Percentiles rank a stretch among this genome's conserved stretches.
Conservation (phyloP, 2,113 vertebrate genomes). For the Callaeas wilsoni region DNA sequence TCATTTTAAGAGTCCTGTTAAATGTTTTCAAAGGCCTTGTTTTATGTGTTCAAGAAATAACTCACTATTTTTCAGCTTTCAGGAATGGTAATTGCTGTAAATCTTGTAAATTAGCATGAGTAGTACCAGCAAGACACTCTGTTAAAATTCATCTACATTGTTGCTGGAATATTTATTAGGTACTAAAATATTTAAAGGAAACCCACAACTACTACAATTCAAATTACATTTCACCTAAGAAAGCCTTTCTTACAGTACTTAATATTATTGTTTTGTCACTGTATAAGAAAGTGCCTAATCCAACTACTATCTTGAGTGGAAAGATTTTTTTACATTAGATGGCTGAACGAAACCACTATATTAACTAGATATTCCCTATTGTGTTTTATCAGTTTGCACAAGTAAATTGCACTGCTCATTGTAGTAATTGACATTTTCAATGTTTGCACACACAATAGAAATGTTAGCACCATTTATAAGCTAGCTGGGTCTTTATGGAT, state of each 20-base stretch:
- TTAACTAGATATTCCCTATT: neutral
- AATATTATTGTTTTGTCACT: neutral
- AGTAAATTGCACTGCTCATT: neutral
- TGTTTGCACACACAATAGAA: neutral
- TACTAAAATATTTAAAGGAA: conserved; percentile 66
- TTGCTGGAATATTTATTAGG: conserved; percentile 64
- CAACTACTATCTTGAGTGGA: neutral
- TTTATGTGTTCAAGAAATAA: conserved; percentile 56
- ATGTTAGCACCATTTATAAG: neutral
- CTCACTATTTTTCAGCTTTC: conserved; percentile 52
- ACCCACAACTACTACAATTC: conserved; percentile 37
- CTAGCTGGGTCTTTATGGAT: neutral
- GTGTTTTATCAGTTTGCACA: conserved; percentile 8
- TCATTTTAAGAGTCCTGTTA: conserved; percentile 62
- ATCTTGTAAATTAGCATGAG: conserved; percentile 66
- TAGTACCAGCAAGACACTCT: conserved; percentile 49
- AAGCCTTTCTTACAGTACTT: neutral
- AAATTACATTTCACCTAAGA: conserved; percentile 37
- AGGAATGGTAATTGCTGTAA: conserved; percentile 62
- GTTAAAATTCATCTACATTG: conserved; percentile 55
- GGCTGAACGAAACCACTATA: conserved; percentile 16
- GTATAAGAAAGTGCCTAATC: neutral
- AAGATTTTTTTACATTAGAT: conserved; percentile 27
- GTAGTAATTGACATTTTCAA: neutral
- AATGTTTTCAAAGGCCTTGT: conserved; percentile 56